These are phyloP conservation scores for Epizoanthus ramosus DNA, from an alignment of 92 coral and sea anemone species.

Conservation along the genomic window DNA sequence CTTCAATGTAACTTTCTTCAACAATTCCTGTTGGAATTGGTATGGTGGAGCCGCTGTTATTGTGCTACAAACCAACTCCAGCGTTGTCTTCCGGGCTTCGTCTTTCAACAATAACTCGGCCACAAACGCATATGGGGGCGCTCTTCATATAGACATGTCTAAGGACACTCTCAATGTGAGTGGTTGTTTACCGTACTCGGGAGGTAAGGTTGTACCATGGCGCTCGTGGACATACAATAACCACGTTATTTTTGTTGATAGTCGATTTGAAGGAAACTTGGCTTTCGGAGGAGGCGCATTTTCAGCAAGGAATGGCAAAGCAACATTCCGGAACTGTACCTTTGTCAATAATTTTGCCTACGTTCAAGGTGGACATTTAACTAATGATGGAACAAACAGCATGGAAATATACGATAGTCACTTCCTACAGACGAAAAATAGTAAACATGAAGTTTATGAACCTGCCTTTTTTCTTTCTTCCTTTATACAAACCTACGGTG, in stretches of 20 bases:
- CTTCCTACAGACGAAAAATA: constrained; percentile 11
- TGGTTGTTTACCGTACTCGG: neutral
- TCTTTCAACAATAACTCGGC: constrained; percentile 25
- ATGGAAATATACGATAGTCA: neutral
- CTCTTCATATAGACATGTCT: constrained; percentile 17
- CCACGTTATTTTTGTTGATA: constrained; percentile 31
- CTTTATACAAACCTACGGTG: constrained; percentile 30
- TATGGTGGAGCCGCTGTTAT: constrained; percentile 13
- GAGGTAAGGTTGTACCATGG: neutral
- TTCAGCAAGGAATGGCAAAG: neutral
- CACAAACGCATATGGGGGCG: constrained; percentile 36
- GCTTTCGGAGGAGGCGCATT: neutral
- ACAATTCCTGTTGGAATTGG: neutral
- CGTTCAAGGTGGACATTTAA: constrained; percentile 22
- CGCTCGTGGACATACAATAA: constrained; percentile 44
- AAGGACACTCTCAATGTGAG: neutral
- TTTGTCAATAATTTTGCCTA: constrained; percentile 33
- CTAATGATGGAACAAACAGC: neutral
- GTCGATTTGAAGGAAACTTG: constrained; percentile 20
- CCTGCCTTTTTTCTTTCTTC: neutral
- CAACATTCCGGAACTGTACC: constrained; percentile 2
- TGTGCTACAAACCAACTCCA: neutral
- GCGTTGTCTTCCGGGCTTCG: constrained; percentile 7
- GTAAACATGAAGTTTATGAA: too few relatives aligned
- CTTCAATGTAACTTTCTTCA: constrained; percentile 19